Percentiles rank a stretch among this genome's conserved stretches.
Evolutionary conservation across 2,113 vertebrate species (phyloP).

Genomic region (Platysternon megacephalum): DNA sequence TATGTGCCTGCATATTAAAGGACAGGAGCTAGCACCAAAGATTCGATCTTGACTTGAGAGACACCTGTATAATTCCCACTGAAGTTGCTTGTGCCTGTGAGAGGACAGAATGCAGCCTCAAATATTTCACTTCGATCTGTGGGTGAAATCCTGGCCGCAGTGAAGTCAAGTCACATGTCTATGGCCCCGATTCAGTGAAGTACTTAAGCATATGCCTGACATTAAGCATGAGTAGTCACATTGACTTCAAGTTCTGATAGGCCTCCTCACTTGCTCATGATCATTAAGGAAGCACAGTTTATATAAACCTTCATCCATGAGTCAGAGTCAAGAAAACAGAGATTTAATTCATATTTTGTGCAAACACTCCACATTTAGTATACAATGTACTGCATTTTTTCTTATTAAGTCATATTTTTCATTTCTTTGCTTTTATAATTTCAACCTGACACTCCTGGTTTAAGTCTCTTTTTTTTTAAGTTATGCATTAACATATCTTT

Average conservation of each 20-base stretch:
- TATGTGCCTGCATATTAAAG: fast-evolving
- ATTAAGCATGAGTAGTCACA: background rate
- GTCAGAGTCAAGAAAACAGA: conserved; percentile 32
- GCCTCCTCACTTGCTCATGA: conserved; percentile 23
- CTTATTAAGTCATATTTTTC: conserved; percentile 42
- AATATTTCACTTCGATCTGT: background rate
- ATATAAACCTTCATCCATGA: conserved; percentile 33
- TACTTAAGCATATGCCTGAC: background rate
- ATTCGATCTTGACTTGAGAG: fast-evolving
- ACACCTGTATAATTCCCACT: fast-evolving
- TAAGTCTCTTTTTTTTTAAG: background rate
- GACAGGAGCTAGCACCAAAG: background rate
- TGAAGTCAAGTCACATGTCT: background rate
- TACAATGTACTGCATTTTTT: conserved; percentile 50
- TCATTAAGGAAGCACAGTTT: conserved; percentile 34
- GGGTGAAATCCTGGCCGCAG: background rate
- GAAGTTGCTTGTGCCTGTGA: background rate
- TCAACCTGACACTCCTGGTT: background rate
- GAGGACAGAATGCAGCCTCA: background rate
- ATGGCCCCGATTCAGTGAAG: no score
- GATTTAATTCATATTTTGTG: conserved; percentile 17
- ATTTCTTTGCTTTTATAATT: conserved; percentile 49
- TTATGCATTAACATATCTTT: conserved; percentile 50
- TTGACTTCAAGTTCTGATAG: background rate
- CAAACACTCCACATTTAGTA: conserved; percentile 47